Base-by-base conservation (phyloP, 2,113 vertebrate species). In the Ptyas mucosa region DNA sequence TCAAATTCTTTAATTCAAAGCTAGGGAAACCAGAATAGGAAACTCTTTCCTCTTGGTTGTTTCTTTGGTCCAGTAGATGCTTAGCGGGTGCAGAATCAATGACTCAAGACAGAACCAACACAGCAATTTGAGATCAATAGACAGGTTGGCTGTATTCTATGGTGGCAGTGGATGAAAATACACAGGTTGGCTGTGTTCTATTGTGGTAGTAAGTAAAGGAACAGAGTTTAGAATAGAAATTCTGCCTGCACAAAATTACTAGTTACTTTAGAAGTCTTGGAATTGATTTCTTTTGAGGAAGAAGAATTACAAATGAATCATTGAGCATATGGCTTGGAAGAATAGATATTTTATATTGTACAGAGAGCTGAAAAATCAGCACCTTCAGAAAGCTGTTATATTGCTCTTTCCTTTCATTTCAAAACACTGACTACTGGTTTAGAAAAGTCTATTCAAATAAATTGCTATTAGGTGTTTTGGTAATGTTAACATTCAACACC, bases 301-400 rank as follows among this genome's bases (percentile, higher is more conserved):
- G 21, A 89, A 75, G 58, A 94, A 93, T 96, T 95, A 90, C 94
- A 93, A 21, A 49, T 34, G 81, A 11, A 89, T 92, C 5, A 57
- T 14, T 46, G 51, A 51, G 12, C 49, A 87, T 51, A 89, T 58
- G 85, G 94, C 92, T 24, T 21, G 34, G 69, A 21, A 81, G 18
- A 81, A 43, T 9, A 14, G 2, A 15, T 58, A 91, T 85, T 85
- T 85, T 87, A 49, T 24, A 5, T 81, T 49, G 8, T 53, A 75
- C 5, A 90, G 64, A 23, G 55, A 89, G 3, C 12, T 8, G 8
- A 85, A 91, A 91, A 61, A 26, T 24, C 34, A 53, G 21, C 52
- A 0, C 43, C 21, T 51, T n/a, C 46, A 86, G 24, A 91, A n/a
- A 85, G 18, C 43, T 39, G 49, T 4, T 75, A 18, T 57, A n/a